Base-by-base conservation (phyloP, 2,888 invertebrate species). In the Blastobasis lacticolella region DNA sequence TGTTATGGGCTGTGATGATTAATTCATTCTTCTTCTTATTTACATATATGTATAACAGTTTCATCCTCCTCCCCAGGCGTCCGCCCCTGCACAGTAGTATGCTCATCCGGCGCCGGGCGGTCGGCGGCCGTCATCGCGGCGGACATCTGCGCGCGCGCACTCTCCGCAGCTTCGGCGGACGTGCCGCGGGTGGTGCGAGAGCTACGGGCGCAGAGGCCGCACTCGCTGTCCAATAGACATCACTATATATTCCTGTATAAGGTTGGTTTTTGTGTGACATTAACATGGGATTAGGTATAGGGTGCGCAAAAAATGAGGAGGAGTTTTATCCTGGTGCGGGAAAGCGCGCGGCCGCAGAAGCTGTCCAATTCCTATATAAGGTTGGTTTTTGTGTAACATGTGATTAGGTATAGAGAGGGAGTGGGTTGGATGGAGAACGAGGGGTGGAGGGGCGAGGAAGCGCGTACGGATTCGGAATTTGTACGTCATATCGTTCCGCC, bases 321-420 rank as follows among this genome's bases (percentile, higher is more conserved):
- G n/a, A n/a, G n/a, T n/a, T n/a, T n/a, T n/a, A n/a, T n/a, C n/a
- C n/a, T n/a, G n/a, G n/a, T n/a, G n/a, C n/a, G n/a, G n/a, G n/a
- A n/a, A n/a, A n/a, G 23, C 23, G 23, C 23, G 72, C 89, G 97
- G 9, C 96, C 96, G 46, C 96, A 96, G 63, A 92, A 95, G 54
- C 95, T 97, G 37, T 94, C 96, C 79, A 97, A 97, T 96, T 97
- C 84, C 93, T 97, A 58, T 97, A 97, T 79, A 94, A 95, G 92
- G 97, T 95, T 4, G 48, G 57, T 56, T 9, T 7, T 48, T 41
- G 23, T 8, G 23, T n/a, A 23, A 23, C 23, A 23, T 23, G 23
- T 23, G 23, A 23, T 23, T 3, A 23, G 23, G 3, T 23, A 23
- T 23, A 23, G 23, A 23, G 23, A 23, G 23, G 2, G 23, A 23